phyloP scores from a whole-genome alignment of 1,140 invertebrate genomes.

The Teleogryllus occipitalis region DNA sequence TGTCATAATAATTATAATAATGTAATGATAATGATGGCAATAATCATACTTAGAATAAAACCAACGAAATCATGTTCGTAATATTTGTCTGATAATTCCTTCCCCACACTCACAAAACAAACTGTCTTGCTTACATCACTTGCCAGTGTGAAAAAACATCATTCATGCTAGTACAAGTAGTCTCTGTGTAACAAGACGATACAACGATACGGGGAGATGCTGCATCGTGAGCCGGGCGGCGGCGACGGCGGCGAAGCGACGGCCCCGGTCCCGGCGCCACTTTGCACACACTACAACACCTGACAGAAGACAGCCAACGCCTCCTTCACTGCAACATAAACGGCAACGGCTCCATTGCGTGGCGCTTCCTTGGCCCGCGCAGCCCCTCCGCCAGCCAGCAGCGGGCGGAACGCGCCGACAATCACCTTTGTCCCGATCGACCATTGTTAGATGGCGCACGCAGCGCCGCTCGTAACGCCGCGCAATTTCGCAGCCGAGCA shows the following conservation, averaged over 20 bases:
- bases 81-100: conserved; percentile 5
- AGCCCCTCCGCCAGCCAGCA: too few species aligned
- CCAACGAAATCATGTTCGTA: background rate
- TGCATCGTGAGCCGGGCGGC: background rate
- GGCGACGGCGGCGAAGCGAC: background rate
- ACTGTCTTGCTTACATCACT: conserved; percentile 1
- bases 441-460: too few species aligned
- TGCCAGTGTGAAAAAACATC: background rate
- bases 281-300: background rate
- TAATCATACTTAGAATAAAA: conserved; percentile 6
- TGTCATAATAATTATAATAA: background rate
- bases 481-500: too few species aligned
- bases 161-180: conserved; percentile 4
- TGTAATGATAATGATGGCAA: conserved; percentile 1
- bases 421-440: too few species aligned
- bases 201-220: conserved; percentile 1
- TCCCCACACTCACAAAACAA: conserved; percentile 3
- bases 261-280: background rate
- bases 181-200: conserved; percentile 4
- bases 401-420: too few species aligned
- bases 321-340: conserved; percentile 4
- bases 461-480: too few species aligned
- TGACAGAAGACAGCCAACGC: background rate
- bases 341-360: background rate
- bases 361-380: too few species aligned